Percentiles rank a stretch among this genome's conserved stretches.
Conservation (phyloP, 2,797 vertebrate genomes). For the Basileuterus tristriatus region DNA sequence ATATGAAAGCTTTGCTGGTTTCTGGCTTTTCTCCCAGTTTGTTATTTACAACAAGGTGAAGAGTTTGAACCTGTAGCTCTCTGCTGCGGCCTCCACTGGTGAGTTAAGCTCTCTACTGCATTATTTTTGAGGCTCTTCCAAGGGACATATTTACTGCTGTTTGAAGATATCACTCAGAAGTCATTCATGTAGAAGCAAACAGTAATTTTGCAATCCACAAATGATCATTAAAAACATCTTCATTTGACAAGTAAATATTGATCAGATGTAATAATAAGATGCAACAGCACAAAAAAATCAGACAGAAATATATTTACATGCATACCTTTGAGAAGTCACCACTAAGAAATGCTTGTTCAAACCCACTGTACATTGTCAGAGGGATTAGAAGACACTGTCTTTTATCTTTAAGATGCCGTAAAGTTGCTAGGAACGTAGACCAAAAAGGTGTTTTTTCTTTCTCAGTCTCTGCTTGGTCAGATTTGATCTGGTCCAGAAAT, state of each 20-base stretch:
- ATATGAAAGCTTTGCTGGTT: not conserved
- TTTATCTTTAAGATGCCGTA: conserved; percentile 83
- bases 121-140: conserved; percentile 26
- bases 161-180: conserved; percentile 18
- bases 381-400: conserved; percentile 85
- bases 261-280: not conserved
- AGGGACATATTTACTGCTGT: not conserved
- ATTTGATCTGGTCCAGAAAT: conserved; percentile 85
- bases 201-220: not conserved
- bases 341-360: conserved; percentile 92
- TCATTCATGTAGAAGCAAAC: conserved; percentile 10
- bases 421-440: conserved; percentile 85
- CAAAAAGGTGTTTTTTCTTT: conserved; percentile 72
- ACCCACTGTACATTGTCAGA: conserved; percentile 91
- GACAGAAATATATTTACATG: not conserved
- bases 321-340: conserved; percentile 94
- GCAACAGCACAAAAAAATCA: not conserved
- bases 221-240: not conserved
- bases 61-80: conserved; percentile 34
- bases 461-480: conserved; percentile 52
- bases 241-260: not conserved
- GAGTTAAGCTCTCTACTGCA: not conserved
- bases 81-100: not conserved
- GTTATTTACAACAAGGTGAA: conserved; percentile 37
- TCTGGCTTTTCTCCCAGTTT: conserved; percentile 45